These are phyloP conservation scores for Cheilosia grossa DNA, from an alignment of 2,888 invertebrate genomes.

Conservation along the genomic window DNA sequence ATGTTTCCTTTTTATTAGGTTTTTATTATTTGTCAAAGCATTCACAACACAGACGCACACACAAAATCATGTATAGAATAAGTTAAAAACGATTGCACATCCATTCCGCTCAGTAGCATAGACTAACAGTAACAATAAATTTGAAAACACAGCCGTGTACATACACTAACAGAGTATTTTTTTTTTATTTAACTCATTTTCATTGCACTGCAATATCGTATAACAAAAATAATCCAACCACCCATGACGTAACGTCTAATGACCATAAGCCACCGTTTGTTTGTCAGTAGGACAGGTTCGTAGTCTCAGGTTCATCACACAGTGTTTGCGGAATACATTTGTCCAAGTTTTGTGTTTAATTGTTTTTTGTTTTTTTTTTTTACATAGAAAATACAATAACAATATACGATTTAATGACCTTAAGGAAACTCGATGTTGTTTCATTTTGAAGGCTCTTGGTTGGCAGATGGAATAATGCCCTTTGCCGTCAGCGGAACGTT, in stretches of 20 bases:
- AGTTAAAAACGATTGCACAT: conserved; percentile 44
- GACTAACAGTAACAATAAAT: neutral
- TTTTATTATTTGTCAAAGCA: conserved; percentile 5
- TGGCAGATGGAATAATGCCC: conserved; percentile 57
- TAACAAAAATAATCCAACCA: conserved; percentile 20
- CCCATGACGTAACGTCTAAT: conserved; percentile 60
- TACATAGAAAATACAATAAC: conserved; percentile 13
- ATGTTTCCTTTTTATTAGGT: neutral
- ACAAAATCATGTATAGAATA: conserved; percentile 54
- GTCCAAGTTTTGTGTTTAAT: conserved; percentile 32
- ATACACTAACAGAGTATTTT: neutral
- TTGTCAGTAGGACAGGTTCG: conserved; percentile 13
- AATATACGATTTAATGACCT: conserved; percentile 14
- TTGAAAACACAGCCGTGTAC: neutral
- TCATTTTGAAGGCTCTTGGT: neutral
- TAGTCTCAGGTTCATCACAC: conserved; percentile 49
- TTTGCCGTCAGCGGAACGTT: conserved; percentile 48
- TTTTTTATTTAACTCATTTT: neutral
- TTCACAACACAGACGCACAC: conserved; percentile 30
- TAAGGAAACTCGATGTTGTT: conserved; percentile 24
- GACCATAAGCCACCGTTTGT: conserved; percentile 43
- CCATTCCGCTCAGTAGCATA: conserved; percentile 47
- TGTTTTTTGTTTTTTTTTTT: too few species aligned
- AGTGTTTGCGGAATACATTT: conserved; percentile 38
- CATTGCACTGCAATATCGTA: conserved; percentile 29